Percentiles rank a stretch among this genome's conserved stretches.
Evolutionary conservation across 2,888 invertebrate species (phyloP).

Genomic region (Tolmerus cingulatus): DNA sequence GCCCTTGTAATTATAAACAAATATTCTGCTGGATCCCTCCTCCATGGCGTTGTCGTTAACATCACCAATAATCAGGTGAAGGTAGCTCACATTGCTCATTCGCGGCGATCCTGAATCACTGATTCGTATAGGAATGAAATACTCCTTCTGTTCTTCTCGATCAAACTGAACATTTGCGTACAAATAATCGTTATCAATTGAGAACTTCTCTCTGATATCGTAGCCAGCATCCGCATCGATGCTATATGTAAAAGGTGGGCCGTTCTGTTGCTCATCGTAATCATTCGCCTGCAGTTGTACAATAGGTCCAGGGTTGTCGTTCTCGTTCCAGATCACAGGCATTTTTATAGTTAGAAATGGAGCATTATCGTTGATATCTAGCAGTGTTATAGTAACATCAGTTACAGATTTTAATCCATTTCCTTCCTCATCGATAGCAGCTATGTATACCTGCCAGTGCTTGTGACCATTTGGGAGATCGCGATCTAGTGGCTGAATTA

Average conservation of each 20-base stretch:
- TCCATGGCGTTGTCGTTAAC: conserved; percentile 91
- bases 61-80: conserved; percentile 93
- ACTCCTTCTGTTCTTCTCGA: conserved; percentile 86
- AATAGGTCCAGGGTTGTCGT: conserved; percentile 73
- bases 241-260: conserved; percentile 81
- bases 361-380: conserved; percentile 94
- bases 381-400: conserved; percentile 73
- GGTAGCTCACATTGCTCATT: conserved; percentile 80
- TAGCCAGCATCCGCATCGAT: conserved; percentile 67
- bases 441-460: conserved; percentile 76
- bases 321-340: conserved; percentile 86
- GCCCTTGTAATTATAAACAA: conserved; percentile 94
- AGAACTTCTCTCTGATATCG: conserved; percentile 77
- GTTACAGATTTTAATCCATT: conserved; percentile 71
- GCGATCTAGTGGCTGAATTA: conserved; percentile 77
- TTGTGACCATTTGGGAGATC: conserved; percentile 88
- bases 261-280: conserved; percentile 82
- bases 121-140: conserved; percentile 87
- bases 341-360: conserved; percentile 83
- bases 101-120: conserved; percentile 82
- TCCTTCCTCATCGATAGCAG: conserved; percentile 81
- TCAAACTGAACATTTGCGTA: conserved; percentile 81
- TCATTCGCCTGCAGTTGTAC: conserved; percentile 79
- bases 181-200: conserved; percentile 74
- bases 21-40: conserved; percentile 87